These are phyloP conservation scores for Spinus pinus DNA, from an alignment of 2,797 vertebrate species.

Conservation along the genomic window DNA sequence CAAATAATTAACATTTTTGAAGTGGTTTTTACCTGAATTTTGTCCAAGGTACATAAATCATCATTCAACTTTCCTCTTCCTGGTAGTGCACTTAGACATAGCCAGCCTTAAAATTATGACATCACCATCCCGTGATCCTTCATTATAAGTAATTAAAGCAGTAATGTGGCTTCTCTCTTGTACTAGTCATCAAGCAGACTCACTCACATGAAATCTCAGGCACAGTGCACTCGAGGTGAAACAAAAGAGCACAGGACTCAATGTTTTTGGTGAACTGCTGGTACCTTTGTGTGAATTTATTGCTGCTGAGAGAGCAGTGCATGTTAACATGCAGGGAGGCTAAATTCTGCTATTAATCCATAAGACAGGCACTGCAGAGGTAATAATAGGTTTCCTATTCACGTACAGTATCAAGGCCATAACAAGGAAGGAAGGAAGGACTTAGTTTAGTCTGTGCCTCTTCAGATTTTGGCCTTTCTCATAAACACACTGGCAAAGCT, in stretches of 20 bases:
- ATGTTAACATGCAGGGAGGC: slow-evolving; percentile 49
- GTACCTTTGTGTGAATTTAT: slow-evolving; percentile 44
- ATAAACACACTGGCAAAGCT: slow-evolving; percentile 48
- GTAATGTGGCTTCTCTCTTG: slow-evolving; percentile 20
- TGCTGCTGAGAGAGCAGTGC: slow-evolving; percentile 8
- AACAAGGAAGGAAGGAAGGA: slow-evolving; percentile 15
- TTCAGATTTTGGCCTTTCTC: slow-evolving; percentile 32
- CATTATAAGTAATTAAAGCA: slow-evolving; percentile 61
- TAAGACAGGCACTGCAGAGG: slow-evolving; percentile 10
- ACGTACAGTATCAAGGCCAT: background rate
- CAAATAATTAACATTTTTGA: slow-evolving; percentile 59
- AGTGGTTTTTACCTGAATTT: slow-evolving; percentile 57
- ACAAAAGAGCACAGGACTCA: slow-evolving; percentile 36
- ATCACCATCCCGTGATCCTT: slow-evolving; percentile 58
- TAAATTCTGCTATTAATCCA: slow-evolving; percentile 60
- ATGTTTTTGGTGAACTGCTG: slow-evolving; percentile 54
- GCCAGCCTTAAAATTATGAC: slow-evolving; percentile 59
- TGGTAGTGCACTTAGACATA: slow-evolving; percentile 68
- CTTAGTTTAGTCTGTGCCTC: slow-evolving; percentile 46
- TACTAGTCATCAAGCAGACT: slow-evolving; percentile 24
- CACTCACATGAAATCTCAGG: background rate
- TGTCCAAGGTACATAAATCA: slow-evolving; percentile 61
- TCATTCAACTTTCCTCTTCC: slow-evolving; percentile 60
- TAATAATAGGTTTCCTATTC: background rate
- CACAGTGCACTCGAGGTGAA: slow-evolving; percentile 37